Evolutionary conservation across 2,888 invertebrate genomes (phyloP), one percentile per base, ranked within the genome.

Genomic region (Deladenus siricidicola): DNA sequence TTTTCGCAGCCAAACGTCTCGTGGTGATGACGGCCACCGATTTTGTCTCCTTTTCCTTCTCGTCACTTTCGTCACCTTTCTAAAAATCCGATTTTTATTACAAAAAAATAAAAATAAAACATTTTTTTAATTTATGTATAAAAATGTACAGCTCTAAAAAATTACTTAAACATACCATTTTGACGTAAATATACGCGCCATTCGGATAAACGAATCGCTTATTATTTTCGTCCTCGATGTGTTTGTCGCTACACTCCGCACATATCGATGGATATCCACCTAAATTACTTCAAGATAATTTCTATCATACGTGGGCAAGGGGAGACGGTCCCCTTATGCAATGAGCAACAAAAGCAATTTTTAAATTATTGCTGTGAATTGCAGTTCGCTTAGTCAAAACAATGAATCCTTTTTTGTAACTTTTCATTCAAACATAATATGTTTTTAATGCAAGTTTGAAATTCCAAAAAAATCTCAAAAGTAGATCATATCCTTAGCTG

Each of bases 101-200:
- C n/a, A 55, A 23, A 17, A 8, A 55, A 54, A 6, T 6, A 10
- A 56, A 21, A 17, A n/a, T 54, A 24, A 19, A 24, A 56, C 10
- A 17, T 21, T 17, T 54, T 52, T 51, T 34, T 49, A 14, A n/a
- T n/a, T n/a, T 8, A 10, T 54, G 14, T 52, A 52, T 34, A 14
- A 17, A 14, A 17, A 10, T 14, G 14, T 17, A 57, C 24, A 57
- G 23, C 24, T 24, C 23, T 17, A 6, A 45, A 45, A 45, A 1
- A 21, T 45, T 45, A 3, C 8, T 6, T 45, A 45, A 58, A 54
- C 65, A 54, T 42, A 74, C 72, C 49, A 77, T 26, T 62, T 70
- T 70, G 34, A 78, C 69, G 62, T 63, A 77, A 23, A 77, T 60
- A 19, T 58, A 56, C 48, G 60, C 66, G 2, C 66, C 70, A 14